These are phyloP conservation scores for Heliconius ethilla DNA, from an alignment of 2,888 invertebrate genomes.

Conservation along the genomic window DNA sequence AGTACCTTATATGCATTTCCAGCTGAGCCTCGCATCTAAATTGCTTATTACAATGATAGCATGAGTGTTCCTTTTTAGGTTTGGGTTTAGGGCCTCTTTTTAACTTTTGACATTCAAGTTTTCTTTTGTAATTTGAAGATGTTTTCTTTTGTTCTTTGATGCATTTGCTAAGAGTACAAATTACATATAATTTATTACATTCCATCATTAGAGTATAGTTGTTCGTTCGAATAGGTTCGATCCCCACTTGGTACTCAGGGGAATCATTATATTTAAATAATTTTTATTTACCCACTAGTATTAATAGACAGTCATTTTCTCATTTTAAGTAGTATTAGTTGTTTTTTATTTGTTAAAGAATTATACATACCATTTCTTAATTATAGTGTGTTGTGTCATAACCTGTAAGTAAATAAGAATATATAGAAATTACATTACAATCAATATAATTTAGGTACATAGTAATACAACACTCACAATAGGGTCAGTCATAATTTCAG, in stretches of 20 bases:
- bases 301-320: too few species aligned
- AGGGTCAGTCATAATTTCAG: slow-evolving; percentile 81
- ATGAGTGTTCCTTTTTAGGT: slow-evolving; percentile 80
- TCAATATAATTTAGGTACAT: slow-evolving; percentile 2
- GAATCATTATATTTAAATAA: too few species aligned
- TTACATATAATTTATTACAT: neutral
- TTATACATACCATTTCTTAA: slow-evolving; percentile 66
- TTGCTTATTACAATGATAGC: slow-evolving; percentile 82
- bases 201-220: too few species aligned
- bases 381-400: slow-evolving; percentile 61
- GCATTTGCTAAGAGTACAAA: slow-evolving; percentile 63
- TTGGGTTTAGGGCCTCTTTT: slow-evolving; percentile 84
- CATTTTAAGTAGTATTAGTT: too few species aligned
- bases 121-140: slow-evolving; percentile 78
- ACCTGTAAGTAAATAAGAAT: slow-evolving; percentile 50
- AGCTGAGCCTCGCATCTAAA: slow-evolving; percentile 84
- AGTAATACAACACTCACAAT: slow-evolving; percentile 55
- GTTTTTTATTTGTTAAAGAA: neutral
- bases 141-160: slow-evolving; percentile 59
- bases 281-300: too few species aligned
- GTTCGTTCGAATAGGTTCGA: too few species aligned
- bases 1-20: slow-evolving; percentile 81
- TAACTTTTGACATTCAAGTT: slow-evolving; percentile 80
- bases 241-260: neutral
- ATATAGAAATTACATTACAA: neutral